Evolutionary conservation across 2,113 vertebrate genomes (phyloP).

Genomic region (Proteles cristata): DNA sequence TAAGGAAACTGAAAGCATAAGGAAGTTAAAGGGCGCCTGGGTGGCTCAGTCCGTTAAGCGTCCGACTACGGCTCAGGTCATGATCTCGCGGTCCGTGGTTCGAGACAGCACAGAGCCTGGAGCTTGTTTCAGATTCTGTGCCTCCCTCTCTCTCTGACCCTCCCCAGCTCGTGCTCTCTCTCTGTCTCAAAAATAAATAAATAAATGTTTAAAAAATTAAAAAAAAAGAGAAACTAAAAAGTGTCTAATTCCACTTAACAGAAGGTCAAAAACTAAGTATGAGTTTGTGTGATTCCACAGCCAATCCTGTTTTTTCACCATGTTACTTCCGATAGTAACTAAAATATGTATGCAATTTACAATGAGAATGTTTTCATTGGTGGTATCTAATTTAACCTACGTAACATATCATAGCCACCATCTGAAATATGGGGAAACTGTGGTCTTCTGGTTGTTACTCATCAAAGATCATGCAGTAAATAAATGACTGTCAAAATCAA

Average conservation of each 20-base stretch:
- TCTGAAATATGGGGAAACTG: constrained; percentile 34
- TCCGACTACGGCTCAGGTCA: no score
- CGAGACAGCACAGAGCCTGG: no score
- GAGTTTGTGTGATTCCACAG: not conserved
- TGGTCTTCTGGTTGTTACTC: constrained; percentile 48
- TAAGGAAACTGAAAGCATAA: constrained; percentile 28
- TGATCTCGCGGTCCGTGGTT: no score
- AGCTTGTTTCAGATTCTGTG: no score
- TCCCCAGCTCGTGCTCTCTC: no score
- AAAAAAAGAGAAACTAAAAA: not conserved
- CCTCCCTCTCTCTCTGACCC: no score
- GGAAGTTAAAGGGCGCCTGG: not conserved
- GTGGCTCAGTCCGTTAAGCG: no score
- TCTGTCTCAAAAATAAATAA: no score
- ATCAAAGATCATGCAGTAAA: constrained; percentile 46
- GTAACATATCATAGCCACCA: not conserved
- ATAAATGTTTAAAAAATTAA: no score
- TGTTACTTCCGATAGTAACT: constrained; percentile 35
- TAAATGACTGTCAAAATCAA: constrained; percentile 52
- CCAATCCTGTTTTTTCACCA: not conserved
- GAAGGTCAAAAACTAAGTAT: constrained; percentile 18
- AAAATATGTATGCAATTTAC: constrained; percentile 19
- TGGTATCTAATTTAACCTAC: constrained; percentile 44
- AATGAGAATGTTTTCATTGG: constrained; percentile 28
- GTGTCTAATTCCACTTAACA: constrained; percentile 9